phyloP scores from a whole-genome alignment of 2,113 vertebrate species.

The Rhombomys opimus region DNA sequence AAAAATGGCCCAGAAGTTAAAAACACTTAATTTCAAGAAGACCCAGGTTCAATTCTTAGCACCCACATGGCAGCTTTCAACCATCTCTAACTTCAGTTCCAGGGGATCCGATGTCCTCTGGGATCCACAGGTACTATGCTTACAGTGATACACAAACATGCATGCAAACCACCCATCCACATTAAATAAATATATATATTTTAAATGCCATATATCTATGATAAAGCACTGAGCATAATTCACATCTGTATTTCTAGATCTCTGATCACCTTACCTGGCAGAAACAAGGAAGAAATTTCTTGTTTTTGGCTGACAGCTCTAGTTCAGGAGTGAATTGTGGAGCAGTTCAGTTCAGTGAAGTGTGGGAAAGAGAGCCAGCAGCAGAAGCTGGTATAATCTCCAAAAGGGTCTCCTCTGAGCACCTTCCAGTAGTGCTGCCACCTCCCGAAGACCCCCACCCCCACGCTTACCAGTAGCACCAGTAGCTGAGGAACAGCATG shows the following conservation, averaged over 20 bases:
- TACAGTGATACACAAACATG: not conserved
- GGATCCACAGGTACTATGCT: not conserved
- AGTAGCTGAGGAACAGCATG: not conserved
- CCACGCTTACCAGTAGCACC: not conserved
- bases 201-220: not conserved
- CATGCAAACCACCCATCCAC: not conserved
- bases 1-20: not conserved
- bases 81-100: not conserved
- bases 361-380: not conserved
- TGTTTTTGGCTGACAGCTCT: not conserved
- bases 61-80: not conserved
- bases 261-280: not conserved
- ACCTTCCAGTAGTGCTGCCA: not conserved
- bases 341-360: too few relatives aligned
- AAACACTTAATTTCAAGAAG: not conserved
- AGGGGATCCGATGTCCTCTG: not conserved
- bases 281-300: not conserved
- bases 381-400: not conserved
- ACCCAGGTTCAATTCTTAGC: not conserved
- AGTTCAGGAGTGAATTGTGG: too few relatives aligned
- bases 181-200: not conserved
- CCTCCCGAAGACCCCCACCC: not conserved
- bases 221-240: conserved; percentile 13
- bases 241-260: not conserved
- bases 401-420: not conserved